A percentile compares a stretch with the other conserved stretches of the same genome.
Conservation (phyloP, 53 echinoderm and acorn worm genomes). For the Crossaster papposus region DNA sequence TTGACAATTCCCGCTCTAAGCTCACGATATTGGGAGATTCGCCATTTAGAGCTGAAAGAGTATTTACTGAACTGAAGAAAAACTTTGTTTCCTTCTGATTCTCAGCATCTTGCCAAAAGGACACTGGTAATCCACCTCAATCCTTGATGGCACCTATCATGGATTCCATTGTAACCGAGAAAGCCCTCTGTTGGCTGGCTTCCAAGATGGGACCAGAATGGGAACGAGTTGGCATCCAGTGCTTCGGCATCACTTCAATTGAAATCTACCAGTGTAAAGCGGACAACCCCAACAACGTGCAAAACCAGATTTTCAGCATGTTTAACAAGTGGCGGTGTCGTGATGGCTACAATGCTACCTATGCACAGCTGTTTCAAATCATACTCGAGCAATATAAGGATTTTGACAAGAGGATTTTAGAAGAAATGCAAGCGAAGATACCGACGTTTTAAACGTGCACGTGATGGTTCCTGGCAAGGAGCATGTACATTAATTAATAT, state of each 20-base stretch:
- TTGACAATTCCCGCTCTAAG: no score
- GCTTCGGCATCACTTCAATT: conserved; percentile 19
- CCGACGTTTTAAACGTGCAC: not conserved
- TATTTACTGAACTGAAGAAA: not conserved
- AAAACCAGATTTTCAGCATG: conserved; percentile 36
- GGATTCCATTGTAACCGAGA: conserved; percentile 36
- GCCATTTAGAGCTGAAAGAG: no score
- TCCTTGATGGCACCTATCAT: not conserved
- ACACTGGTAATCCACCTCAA: not conserved
- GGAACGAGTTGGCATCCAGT: conserved; percentile 48
- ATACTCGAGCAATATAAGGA: not conserved
- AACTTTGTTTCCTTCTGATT: not conserved
- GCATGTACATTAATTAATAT: not conserved
- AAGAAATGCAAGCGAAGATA: not conserved
- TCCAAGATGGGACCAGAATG: conserved; percentile 53
- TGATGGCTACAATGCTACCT: conserved; percentile 11
- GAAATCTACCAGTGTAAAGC: conserved; percentile 58
- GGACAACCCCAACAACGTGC: not conserved
- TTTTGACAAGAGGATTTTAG: not conserved
- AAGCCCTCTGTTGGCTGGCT: conserved; percentile 57
- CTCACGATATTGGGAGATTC: no score
- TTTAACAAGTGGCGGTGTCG: conserved; percentile 48
- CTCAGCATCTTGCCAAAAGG: not conserved
- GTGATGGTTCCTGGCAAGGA: not conserved
- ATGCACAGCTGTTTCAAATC: not conserved